A percentile compares a stretch with the other conserved stretches of the same genome.
Evolutionary conservation across 2,888 invertebrate species (phyloP).

Genomic region (Globia sparganii): DNA sequence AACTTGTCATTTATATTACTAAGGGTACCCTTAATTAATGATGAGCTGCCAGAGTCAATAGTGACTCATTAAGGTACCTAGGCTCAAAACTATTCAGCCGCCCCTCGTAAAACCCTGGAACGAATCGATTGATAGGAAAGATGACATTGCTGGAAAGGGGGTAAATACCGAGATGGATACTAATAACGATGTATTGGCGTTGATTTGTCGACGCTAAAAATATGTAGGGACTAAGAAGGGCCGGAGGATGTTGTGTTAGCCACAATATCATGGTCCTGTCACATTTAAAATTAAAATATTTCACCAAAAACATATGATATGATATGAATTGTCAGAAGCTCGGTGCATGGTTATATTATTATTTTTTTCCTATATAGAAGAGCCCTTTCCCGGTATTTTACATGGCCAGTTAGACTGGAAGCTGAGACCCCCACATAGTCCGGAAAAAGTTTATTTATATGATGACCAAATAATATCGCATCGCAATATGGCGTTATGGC

Average conservation of each 20-base stretch:
- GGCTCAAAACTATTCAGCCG: too few relatives aligned
- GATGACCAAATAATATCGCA: too few relatives aligned
- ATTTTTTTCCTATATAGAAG: background rate
- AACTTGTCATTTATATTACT: too few relatives aligned
- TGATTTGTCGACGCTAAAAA: background rate
- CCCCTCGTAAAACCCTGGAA: background rate
- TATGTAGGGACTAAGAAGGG: background rate
- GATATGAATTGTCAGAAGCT: background rate
- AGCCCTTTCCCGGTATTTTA: background rate
- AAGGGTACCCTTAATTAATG: too few relatives aligned
- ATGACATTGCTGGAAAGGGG: background rate
- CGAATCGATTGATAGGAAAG: background rate
- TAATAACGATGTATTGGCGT: background rate
- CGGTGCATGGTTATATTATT: background rate
- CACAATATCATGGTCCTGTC: background rate
- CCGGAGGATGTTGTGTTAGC: too few relatives aligned
- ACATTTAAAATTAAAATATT: too few relatives aligned
- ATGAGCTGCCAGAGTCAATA: too few relatives aligned
- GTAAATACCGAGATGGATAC: background rate
- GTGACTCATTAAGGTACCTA: too few relatives aligned
- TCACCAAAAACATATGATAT: too few relatives aligned
- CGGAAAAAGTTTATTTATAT: too few relatives aligned
- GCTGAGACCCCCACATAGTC: too few relatives aligned
- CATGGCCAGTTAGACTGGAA: too few relatives aligned
- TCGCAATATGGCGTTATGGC: background rate